Percentiles rank a stretch among this genome's conserved stretches.
phyloP scores from a whole-genome alignment of 1,140 invertebrate species.

The Oedothorax gibbosus region DNA sequence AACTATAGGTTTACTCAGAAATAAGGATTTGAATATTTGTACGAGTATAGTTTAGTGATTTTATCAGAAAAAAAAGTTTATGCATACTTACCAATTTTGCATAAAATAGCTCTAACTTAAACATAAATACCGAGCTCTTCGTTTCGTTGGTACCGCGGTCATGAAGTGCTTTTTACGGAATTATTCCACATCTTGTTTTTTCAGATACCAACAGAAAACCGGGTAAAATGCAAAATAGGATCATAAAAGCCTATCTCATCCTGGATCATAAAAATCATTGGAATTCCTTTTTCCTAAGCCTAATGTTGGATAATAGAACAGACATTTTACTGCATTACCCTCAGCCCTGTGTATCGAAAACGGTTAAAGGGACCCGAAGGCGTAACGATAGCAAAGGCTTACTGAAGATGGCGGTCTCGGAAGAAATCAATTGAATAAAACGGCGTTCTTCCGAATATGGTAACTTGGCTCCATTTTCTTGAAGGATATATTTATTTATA shows the following conservation, averaged over 20 bases:
- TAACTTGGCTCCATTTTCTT: background rate
- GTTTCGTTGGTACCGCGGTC: background rate
- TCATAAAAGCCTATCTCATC: conserved; percentile 26
- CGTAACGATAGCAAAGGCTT: too few species aligned
- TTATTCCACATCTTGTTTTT: conserved; percentile 11
- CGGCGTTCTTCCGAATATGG: background rate
- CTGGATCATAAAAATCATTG: conserved; percentile 47
- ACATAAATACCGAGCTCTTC: too few species aligned
- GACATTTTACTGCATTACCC: conserved; percentile 23
- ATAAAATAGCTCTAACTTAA: too few species aligned
- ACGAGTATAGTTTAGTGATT: too few species aligned
- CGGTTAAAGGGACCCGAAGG: too few species aligned
- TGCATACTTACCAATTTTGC: too few species aligned
- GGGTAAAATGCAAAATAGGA: conserved; percentile 52
- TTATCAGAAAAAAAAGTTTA: too few species aligned
- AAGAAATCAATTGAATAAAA: background rate
- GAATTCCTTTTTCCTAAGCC: conserved; percentile 10
- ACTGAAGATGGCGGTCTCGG: too few species aligned
- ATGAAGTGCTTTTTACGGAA: conserved; percentile 31
- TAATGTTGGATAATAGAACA: conserved; percentile 52
- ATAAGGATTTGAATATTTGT: too few species aligned
- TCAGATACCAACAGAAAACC: background rate
- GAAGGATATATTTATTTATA: background rate
- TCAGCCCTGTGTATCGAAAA: background rate
- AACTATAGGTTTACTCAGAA: too few species aligned